phyloP scores from a whole-genome alignment of 2,888 invertebrate genomes.

The Choreutis nemorana region DNA sequence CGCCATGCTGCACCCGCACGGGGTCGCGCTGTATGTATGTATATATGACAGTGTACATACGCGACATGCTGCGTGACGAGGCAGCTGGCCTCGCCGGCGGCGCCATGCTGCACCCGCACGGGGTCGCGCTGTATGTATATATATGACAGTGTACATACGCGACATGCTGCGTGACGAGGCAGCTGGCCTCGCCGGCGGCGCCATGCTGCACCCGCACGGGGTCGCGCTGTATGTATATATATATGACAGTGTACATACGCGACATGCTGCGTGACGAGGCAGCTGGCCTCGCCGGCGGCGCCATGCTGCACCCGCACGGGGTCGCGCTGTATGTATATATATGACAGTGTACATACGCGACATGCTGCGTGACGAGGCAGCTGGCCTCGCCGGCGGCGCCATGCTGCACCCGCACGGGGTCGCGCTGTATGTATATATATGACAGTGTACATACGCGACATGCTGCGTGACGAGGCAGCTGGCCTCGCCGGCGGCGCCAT shows the following conservation, averaged over 20 bases:
- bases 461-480: no score
- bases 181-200: constrained; percentile 91
- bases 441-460: no score
- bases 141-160: background rate
- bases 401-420: no score
- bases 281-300: no score
- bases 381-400: no score
- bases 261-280: no score
- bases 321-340: no score
- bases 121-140: background rate
- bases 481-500: no score
- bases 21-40: background rate
- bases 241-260: background rate
- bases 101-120: constrained; percentile 50
- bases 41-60: background rate
- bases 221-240: constrained; percentile 52
- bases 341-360: no score
- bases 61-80: background rate
- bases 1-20: constrained; percentile 18
- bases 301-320: no score
- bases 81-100: constrained; percentile 75
- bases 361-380: no score
- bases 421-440: no score
- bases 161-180: constrained; percentile 23
- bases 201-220: constrained; percentile 96